Evolutionary conservation across 2,888 invertebrate species (phyloP).

Genomic region (Eutolmus rufibarbis): DNA sequence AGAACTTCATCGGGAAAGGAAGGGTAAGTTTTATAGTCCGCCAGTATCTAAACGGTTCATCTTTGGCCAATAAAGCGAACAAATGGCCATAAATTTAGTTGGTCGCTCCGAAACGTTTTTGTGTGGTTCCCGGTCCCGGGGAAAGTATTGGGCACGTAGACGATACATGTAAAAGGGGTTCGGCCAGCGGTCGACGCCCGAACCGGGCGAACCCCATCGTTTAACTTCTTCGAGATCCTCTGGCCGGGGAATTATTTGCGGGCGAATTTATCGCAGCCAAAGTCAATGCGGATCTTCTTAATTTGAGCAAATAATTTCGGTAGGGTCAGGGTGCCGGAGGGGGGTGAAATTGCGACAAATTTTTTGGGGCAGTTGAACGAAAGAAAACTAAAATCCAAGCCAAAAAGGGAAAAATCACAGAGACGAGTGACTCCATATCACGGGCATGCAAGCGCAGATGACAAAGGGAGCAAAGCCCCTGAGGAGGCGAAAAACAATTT

Average conservation of each 20-base stretch:
- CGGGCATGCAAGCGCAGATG: not conserved
- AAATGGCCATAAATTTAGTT: constrained; percentile 49
- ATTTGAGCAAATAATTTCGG: constrained; percentile 12
- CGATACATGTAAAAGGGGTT: not conserved
- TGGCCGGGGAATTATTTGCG: constrained; percentile 12
- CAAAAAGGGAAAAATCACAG: not conserved
- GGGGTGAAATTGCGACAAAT: not conserved
- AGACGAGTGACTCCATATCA: not conserved
- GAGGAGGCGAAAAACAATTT: constrained; percentile 35
- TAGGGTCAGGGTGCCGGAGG: not conserved
- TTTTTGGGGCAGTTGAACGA: not conserved
- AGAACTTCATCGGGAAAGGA: not conserved
- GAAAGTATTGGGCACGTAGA: constrained; percentile 27
- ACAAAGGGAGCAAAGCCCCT: constrained; percentile 12
- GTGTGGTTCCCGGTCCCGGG: constrained; percentile 9
- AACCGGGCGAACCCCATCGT: constrained; percentile 9
- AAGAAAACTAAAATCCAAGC: not conserved
- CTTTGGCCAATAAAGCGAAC: constrained; percentile 51
- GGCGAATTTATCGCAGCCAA: constrained; percentile 14
- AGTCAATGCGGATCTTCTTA: constrained; percentile 28
- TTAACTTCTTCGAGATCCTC: constrained; percentile 1
- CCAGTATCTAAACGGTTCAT: constrained; percentile 50
- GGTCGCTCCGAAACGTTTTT: constrained; percentile 32
- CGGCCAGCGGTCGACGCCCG: not conserved
- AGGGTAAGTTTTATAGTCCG: constrained; percentile 44